Conservation (phyloP, 2,888 invertebrate species). For the Thecophora atra region DNA sequence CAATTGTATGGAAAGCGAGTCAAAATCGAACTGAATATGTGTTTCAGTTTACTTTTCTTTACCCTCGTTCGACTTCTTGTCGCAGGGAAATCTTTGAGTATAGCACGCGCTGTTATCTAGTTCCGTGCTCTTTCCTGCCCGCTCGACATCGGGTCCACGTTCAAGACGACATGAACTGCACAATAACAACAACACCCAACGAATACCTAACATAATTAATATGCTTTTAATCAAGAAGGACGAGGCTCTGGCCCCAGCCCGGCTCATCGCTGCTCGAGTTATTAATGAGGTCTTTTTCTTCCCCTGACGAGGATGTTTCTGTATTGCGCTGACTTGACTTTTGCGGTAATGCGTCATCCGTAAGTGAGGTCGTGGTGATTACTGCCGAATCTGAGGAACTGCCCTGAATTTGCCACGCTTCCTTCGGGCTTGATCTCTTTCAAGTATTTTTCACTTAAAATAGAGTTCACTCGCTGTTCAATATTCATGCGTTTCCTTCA, state of each 20-base stretch:
- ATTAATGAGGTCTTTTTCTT: conserved; percentile 24
- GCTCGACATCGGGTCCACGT: conserved; percentile 6
- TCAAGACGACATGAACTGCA: conserved; percentile 25
- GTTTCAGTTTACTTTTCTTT: neutral
- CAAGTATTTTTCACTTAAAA: neutral
- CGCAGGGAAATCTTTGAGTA: neutral
- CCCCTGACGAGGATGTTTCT: neutral
- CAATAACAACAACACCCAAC: conserved; percentile 24
- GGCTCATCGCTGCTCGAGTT: conserved; percentile 18
- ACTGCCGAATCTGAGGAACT: neutral
- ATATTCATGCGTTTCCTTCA: conserved; percentile 58
- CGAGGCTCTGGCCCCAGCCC: conserved; percentile 21
- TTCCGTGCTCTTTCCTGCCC: conserved; percentile 30
- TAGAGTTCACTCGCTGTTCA: conserved; percentile 40
- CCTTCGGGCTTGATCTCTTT: neutral
- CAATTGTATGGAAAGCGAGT: no score
- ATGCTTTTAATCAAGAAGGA: conserved; percentile 54
- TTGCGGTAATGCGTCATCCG: conserved; percentile 31
- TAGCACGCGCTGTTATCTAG: conserved; percentile 34
- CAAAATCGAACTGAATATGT: neutral
- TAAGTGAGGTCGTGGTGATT: conserved; percentile 22
- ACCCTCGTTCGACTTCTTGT: conserved; percentile 3
- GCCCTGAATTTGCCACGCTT: conserved; percentile 19
- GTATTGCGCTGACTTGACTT: conserved; percentile 24
- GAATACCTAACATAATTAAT: conserved; percentile 55